Base-by-base conservation (phyloP, 2,113 vertebrate species). In the Macheiramphus alcinus region DNA sequence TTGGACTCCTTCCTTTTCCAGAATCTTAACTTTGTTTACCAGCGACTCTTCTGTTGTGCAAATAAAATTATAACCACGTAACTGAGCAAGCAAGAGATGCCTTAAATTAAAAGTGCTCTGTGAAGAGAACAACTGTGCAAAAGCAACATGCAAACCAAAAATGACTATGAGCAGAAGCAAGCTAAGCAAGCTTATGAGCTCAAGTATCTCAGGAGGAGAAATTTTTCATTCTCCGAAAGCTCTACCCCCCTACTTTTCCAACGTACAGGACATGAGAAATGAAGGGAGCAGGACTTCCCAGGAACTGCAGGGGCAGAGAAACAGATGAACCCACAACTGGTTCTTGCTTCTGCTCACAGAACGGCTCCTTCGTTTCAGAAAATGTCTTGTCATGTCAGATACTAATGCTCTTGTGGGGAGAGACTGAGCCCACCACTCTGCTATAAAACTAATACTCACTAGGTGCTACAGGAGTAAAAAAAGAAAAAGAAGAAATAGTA, bases 11-110 rank as follows among this genome's bases (percentile, higher is more conserved):
- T 94, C 73, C 68, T 96, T 84, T 85, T 79, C 70, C 48, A 73
- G 65, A 87, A 73, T 72, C 73, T 93, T 96, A 94, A 84, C 78
- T 94, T 93, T 86, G 80, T 94, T 97, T 94, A 97, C 85, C 93
- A 93, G 83, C 29, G 82, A 66, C 34, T 94, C 68, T 75, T 92
- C 59, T 63, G 56, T 42, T 91, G 66, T 59, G 53, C 78, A 96
- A 97, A 90, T 65, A 91, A 95, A 91, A 86, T 80, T 79, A 75
- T 16, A 94, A 94, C 21, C 59, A 90, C 3, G 14, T 84, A 91
- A 86, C 83, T 13, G 18, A 87, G 70, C 43, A 79, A 86, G 73
- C 5, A 94, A 67, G 50, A 86, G 52, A 86, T 13, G 58, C 27
- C 73, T 88, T 80, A 75, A 81, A 89, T 75, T 86, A 86, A 83